Evolutionary conservation across 2,113 vertebrate species (phyloP).

Genomic region (Spermophilus dauricus): DNA sequence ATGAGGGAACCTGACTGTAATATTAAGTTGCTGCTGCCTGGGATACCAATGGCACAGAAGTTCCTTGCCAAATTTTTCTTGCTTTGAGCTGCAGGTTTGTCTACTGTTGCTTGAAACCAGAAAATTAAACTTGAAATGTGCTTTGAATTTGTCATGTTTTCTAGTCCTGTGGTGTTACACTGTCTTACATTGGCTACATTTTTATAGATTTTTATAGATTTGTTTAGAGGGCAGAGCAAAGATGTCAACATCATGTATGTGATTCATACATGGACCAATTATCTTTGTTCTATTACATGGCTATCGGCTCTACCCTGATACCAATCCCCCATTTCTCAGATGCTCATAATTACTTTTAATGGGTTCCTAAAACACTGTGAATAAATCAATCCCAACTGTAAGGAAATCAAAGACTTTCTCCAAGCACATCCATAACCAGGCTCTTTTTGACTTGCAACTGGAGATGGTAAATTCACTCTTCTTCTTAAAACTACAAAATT

Average conservation of each 20-base stretch:
- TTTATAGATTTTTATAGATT: background rate
- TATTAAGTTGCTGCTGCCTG: background rate
- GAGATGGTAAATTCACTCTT: background rate
- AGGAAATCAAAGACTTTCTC: constrained; percentile 22
- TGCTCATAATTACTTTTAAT: constrained; percentile 11
- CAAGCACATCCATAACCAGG: background rate
- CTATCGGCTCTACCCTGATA: background rate
- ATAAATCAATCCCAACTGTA: background rate
- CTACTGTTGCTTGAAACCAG: background rate
- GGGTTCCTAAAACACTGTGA: background rate
- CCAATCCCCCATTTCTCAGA: background rate
- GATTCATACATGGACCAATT: background rate
- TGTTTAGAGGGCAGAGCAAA: background rate
- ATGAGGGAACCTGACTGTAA: background rate
- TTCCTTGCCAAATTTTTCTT: background rate
- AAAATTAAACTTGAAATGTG: background rate
- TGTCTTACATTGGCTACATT: background rate
- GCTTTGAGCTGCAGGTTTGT: background rate
- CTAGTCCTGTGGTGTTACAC: background rate
- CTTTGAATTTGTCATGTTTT: background rate
- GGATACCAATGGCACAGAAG: background rate
- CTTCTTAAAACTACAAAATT: constrained; percentile 10
- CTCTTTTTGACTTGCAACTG: constrained; percentile 13
- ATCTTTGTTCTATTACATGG: background rate
- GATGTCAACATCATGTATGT: background rate